A percentile compares a stretch with the other conserved stretches of the same genome.
phyloP scores from a whole-genome alignment of 2,888 invertebrate species.

The Dynastes grantii region DNA sequence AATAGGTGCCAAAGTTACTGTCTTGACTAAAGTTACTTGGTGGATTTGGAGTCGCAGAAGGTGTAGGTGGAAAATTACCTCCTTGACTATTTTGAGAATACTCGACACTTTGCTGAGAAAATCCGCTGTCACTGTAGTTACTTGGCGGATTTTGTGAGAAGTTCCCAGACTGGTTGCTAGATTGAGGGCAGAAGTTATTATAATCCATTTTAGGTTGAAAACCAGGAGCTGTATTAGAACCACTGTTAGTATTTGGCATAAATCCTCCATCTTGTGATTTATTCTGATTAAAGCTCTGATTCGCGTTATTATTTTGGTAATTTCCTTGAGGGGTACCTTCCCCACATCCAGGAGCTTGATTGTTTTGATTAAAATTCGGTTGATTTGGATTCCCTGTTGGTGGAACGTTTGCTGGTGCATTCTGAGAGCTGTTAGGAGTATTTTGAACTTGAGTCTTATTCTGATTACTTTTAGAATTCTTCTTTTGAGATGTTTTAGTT shows the following conservation, averaged over 20 bases:
- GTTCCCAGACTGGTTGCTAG: conserved; percentile 32
- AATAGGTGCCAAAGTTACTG: conserved; percentile 18
- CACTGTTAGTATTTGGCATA: conserved; percentile 59
- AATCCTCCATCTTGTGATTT: conserved; percentile 49
- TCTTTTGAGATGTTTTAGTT: conserved; percentile 46
- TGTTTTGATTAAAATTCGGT: conserved; percentile 35
- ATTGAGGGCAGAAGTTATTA: conserved; percentile 26
- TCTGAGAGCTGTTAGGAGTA: conserved; percentile 26
- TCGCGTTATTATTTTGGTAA: conserved; percentile 21
- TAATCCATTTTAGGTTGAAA: conserved; percentile 28
- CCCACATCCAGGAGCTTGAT: conserved; percentile 48
- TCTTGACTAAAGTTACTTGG: conserved; percentile 39
- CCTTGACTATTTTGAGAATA: conserved; percentile 37
- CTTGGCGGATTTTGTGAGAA: conserved; percentile 52
- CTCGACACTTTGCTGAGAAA: conserved; percentile 37
- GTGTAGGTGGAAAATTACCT: conserved; percentile 16
- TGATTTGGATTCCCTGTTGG: conserved; percentile 47
- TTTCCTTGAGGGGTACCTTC: background rate
- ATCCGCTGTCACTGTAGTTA: conserved; percentile 44
- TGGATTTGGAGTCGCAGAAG: conserved; percentile 20
- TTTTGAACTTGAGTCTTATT: conserved; percentile 25
- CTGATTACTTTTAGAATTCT: conserved; percentile 38
- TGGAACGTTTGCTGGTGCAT: background rate
- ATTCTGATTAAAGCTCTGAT: conserved; percentile 59
- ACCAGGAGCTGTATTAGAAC: conserved; percentile 48